Percentiles rank a stretch among this genome's conserved stretches.
Conservation (phyloP, 2,113 vertebrate species). For the Mormoops blainvillei region DNA sequence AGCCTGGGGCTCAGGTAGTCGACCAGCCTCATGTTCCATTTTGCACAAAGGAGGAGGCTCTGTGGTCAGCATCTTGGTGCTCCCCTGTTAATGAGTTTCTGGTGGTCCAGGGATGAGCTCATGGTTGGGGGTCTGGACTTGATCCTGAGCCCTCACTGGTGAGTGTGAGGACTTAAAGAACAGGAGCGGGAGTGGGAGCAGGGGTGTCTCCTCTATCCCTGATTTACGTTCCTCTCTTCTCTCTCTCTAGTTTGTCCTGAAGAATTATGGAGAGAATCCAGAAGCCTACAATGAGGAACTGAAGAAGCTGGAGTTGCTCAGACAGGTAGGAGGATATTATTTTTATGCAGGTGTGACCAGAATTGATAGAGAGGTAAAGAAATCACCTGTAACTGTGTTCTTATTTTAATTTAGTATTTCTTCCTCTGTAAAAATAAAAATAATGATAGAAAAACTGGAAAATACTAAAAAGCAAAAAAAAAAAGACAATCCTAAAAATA, state of each 20-base stretch:
- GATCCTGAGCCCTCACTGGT: not conserved
- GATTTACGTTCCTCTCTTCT: not conserved
- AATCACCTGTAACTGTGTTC: not conserved
- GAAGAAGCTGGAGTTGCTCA: constrained; percentile 93
- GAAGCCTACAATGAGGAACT: constrained; percentile 96
- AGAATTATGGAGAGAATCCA: constrained; percentile 97
- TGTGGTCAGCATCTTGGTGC: not conserved
- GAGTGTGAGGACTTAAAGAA: not conserved
- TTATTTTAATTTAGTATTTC: not conserved
- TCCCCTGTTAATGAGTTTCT: fast-evolving
- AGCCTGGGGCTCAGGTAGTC: not conserved
- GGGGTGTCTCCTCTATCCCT: no score
- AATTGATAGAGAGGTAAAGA: not conserved
- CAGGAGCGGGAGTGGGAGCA: not conserved
- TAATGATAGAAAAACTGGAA: not conserved
- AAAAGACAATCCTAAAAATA: not conserved
- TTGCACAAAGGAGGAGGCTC: not conserved
- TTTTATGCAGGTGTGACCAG: not conserved
- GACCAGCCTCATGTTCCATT: not conserved
- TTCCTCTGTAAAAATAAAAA: not conserved
- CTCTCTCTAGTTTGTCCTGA: constrained; percentile 89
- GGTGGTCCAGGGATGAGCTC: not conserved
- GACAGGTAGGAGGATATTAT: constrained; percentile 84
- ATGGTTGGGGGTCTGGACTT: not conserved
- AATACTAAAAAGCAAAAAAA: not conserved